Evolutionary conservation across 1,140 invertebrate species (phyloP), one percentile per base, ranked within the genome.

Genomic region (Choristoneura fumiferana): DNA sequence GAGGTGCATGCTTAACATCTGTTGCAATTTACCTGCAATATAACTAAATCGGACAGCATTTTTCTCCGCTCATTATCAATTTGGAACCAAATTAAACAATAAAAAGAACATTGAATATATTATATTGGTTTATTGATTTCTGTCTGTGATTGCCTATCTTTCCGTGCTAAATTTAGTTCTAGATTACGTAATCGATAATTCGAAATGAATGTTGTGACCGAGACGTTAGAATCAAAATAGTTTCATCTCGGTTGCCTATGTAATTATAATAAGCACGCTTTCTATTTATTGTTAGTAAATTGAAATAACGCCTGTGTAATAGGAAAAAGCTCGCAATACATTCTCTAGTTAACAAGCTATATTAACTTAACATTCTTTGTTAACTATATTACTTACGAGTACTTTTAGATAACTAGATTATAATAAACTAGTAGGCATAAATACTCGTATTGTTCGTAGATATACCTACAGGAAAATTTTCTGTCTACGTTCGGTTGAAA

Each of bases 1-100:
- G 71, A 76, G 78, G 76, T 66, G 65, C 64, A 60, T 63, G 55
- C 75, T 75, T 70, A 59, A 62, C 62, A 64, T 63, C 68, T 81
- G 78, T 78, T 75, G 78, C 78, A 84, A 81, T 67, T 63, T 75
- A 78, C 71, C 73, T 81, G 73, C 67, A 69, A 62, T 75, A 76
- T 73, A 64, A 79, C 71, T 73, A 62, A 69, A 76, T 74, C 68
- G 69, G 69, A 13, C 43, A 15, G 43, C 43, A 49, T 49, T 49
- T 49, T 45, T 45, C 40, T n/a, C 29, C 43, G 18, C 43, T 17
- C 43, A 12, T 49, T 22, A 49, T 22, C 43, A 49, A 49, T 18
- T 49, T 49, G 17, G 17, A n/a, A 49, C 18, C 29, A 49, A 49
- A 49, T 49, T 33, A 49, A 49, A 49, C 29, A 49, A 22, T 49